These are phyloP conservation scores for Psittacula echo DNA, from an alignment of 2,797 vertebrate genomes.

Conservation along the genomic window DNA sequence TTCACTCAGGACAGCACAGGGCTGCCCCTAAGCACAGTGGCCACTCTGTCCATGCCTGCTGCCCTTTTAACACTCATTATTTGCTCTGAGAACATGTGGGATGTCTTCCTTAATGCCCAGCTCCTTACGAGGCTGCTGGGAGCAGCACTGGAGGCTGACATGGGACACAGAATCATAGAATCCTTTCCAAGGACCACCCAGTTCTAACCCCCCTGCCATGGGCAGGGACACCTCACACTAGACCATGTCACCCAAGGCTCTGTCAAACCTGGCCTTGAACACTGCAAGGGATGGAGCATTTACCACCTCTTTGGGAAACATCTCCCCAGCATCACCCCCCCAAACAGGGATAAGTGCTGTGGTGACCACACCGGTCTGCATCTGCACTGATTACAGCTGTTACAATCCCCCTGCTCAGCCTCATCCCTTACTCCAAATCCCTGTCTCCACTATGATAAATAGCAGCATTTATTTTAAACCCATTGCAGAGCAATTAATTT, in stretches of 20 bases:
- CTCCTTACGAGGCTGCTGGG: not conserved
- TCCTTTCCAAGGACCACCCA: not conserved
- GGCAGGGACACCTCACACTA: not conserved
- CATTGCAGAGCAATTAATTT: not conserved
- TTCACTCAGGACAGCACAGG: not conserved
- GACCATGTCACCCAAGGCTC: not conserved
- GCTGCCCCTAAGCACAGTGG: not conserved
- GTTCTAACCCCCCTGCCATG: not conserved
- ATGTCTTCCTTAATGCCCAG: not conserved
- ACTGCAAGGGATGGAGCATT: not conserved
- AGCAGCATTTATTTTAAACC: not conserved
- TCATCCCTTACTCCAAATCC: not conserved
- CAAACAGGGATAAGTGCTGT: fast-evolving
- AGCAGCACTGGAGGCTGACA: not conserved
- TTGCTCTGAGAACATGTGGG: not conserved
- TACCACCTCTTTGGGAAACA: not conserved
- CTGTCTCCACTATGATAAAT: fast-evolving
- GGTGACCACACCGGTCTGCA: not conserved
- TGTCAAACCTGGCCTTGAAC: not conserved
- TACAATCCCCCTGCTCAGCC: not conserved
- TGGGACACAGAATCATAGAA: not conserved
- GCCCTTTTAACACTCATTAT: not conserved
- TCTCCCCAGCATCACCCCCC: not conserved
- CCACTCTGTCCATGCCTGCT: not conserved
- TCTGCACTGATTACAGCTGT: fast-evolving